Base-by-base conservation (phyloP, 2,888 invertebrate species). In the Apoderus coryli region DNA sequence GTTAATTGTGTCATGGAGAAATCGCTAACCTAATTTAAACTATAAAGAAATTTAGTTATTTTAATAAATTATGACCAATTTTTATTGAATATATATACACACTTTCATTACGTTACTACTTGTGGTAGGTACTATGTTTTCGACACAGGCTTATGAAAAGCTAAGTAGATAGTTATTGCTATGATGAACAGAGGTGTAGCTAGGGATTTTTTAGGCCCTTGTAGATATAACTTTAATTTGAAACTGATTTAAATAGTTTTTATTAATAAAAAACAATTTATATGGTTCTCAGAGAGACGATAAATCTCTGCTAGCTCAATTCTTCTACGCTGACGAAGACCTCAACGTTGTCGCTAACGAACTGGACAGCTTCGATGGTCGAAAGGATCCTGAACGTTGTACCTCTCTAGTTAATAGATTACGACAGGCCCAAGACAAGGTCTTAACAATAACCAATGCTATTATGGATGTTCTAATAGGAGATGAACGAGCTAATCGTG, bases 321-420 rank as follows among this genome's bases (percentile, higher is more conserved):
- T 98, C 62, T 98, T 90, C 66, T 92, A 86, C 63, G 95, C 96
- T 15, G 96, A 98, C 61, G 92, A 95, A 54, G 88, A 92, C 16
- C 67, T 98, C 45, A 93, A 92, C 57, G 72, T 81, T 48, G 88
- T 98, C 36, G 92, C 95, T 27, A 80, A 86, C 40, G 96, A 98
- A 61, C 60, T 98, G 61, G 96, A 98, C 63, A 93, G 93, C 47
- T 98, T 98, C 61, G 96, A 98, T 62, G 96, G 96, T n/a, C 70
- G 95, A 26, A 90, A 95, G 50, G 96, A 98, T 56, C 96, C 95
- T 0, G 93, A 93, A 56, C 62, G 96, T 56, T 98, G 96, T 58
- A 88, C 93, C 32, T 76, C 80, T 12, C 69, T 98, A 48, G 96
- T 98, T 46, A 92, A 88, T 57, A 86, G 92, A 56, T 66, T 98